Conservation (phyloP, 2,888 invertebrate species). For the Thymelicus acteon region DNA sequence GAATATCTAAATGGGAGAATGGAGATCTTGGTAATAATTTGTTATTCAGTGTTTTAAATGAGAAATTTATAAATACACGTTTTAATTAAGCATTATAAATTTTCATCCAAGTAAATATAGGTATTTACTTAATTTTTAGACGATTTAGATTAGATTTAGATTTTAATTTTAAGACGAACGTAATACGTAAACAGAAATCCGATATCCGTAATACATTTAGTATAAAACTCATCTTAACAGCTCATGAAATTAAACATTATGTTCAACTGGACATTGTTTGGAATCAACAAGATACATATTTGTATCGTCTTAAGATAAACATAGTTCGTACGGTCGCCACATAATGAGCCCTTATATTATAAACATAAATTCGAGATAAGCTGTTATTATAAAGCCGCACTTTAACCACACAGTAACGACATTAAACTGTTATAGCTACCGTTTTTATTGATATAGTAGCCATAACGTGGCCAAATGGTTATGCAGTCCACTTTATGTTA, state of each 20-base stretch:
- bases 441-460: conserved; percentile 5
- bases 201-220: no score
- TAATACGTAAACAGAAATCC: background rate
- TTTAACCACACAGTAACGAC: conserved; percentile 1
- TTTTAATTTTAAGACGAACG: background rate
- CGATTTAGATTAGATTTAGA: no score
- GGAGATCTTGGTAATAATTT: no score
- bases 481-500: background rate
- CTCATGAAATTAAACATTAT: conserved; percentile 19
- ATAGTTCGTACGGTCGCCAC: conserved; percentile 31
- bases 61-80: no score
- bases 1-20: no score
- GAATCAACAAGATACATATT: conserved; percentile 41
- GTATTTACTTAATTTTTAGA: no score
- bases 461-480: background rate
- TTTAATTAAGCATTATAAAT: no score
- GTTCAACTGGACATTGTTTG: conserved; percentile 37
- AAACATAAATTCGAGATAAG: conserved; percentile 21
- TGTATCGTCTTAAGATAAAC: conserved; percentile 49
- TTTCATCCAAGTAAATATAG: no score
- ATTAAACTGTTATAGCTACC: conserved; percentile 7
- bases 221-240: background rate
- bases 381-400: conserved; percentile 3
- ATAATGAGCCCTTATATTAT: conserved; percentile 42
- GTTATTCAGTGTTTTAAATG: no score